phyloP scores from a whole-genome alignment of 2,113 vertebrate genomes.

The Charadrius vociferus region DNA sequence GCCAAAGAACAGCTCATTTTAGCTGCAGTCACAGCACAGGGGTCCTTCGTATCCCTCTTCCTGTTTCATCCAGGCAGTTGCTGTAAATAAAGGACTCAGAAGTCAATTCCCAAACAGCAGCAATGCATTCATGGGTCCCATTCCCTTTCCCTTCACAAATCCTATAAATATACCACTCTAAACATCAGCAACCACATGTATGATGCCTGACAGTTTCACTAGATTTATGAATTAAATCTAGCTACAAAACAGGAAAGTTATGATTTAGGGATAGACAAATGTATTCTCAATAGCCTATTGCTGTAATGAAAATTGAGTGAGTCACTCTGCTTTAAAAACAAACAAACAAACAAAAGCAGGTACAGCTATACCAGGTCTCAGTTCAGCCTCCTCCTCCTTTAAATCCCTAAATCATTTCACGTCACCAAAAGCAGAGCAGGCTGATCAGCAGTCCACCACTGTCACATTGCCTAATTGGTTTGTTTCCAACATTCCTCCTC shows the following conservation, averaged over 20 bases:
- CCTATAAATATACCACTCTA: background rate
- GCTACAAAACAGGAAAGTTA: background rate
- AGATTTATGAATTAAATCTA: background rate
- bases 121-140: background rate
- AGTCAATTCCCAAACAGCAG: background rate
- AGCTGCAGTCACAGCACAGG: background rate
- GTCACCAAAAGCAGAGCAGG: background rate
- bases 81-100: background rate
- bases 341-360: background rate
- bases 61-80: accelerated
- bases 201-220: background rate
- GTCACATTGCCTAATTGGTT: background rate
- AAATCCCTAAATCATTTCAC: background rate
- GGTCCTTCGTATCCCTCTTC: background rate
- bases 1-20: background rate
- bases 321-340: background rate
- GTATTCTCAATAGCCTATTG: background rate
- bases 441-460: background rate
- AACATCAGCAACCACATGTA: accelerated
- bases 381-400: background rate
- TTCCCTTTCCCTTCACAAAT: background rate
- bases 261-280: background rate
- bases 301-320: background rate
- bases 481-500: background rate
- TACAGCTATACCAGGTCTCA: background rate